Evolutionary conservation across 2,797 vertebrate genomes (phyloP), one percentile per base, ranked within the genome.

Genomic region (Dipus sagitta): DNA sequence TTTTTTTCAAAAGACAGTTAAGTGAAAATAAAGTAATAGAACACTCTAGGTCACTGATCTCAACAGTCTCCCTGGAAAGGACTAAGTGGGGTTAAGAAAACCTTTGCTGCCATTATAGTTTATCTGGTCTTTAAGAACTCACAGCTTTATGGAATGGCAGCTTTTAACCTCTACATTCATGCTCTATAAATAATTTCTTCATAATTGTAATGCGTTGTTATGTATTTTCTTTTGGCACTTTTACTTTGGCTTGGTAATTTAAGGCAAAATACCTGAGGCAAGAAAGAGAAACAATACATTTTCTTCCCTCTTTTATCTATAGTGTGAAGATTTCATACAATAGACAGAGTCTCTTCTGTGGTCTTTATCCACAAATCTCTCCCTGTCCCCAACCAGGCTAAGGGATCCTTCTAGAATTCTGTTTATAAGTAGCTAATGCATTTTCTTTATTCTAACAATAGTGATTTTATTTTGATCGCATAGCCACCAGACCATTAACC

Each of bases 401-500:
- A 94, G 90, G 87, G 97, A 97, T 96, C 96, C 93, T 97, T 92
- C 92, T 90, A 88, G 95, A 96, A 95, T 98, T 97, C 96, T 98
- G 96, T 97, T 98, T 98, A 96, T 77, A 97, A 95, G 97, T 97
- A 96, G 88, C 82, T 86, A 97, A 96, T 96, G 74, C 32, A 85
- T 97, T 97, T 80, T 82, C 91, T 92, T 87, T 28, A 92, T 97
- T 96, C 93, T 94, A 96, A 97, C 96, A 96, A 96, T 92, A 97
- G 97, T 98, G 97, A 98, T 98, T 98, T 98, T 97, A 97, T 97
- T 98, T 98, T 98, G 96, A 98, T 98, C 97, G 97, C 96, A 94
- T 68, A 97, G 95, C 96, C 96, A 96, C 93, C 80, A 96, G 98
- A 97, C 95, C 97, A 98, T 98, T 98, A 97, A 97, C 98, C 95